These are phyloP conservation scores for Sitophilus oryzae DNA, from an alignment of 1,140 invertebrate species.

Conservation along the genomic window DNA sequence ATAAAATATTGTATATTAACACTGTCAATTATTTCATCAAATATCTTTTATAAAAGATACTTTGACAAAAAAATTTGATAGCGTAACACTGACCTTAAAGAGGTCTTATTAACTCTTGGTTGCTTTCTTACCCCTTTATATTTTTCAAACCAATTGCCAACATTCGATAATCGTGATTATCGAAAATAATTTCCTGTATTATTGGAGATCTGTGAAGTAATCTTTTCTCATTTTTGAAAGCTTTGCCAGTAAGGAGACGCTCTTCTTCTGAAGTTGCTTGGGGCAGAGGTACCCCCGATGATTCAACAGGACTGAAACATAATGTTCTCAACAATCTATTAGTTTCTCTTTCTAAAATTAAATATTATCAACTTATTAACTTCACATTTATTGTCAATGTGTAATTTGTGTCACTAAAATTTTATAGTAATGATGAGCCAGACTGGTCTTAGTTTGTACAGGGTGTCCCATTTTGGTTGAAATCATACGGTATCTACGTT, in stretches of 20 bases:
- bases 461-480: no score
- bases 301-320: constrained; percentile 51
- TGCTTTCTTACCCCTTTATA: constrained; percentile 34
- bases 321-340: constrained; percentile 55
- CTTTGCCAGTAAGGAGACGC: constrained; percentile 33
- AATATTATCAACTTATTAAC: constrained; percentile 1
- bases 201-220: constrained; percentile 36
- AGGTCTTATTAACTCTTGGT: no score
- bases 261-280: constrained; percentile 33
- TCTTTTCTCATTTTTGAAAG: constrained; percentile 34
- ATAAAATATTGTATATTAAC: no score
- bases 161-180: constrained; percentile 38
- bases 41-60: no score
- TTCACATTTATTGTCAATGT: neutral
- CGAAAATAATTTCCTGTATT: constrained; percentile 39
- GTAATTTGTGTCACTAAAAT: no score
- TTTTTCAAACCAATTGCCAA: constrained; percentile 36
- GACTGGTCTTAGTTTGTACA: no score
- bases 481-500: no score
- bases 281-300: constrained; percentile 28
- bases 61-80: no score
- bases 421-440: no score
- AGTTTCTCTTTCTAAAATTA: constrained; percentile 51
- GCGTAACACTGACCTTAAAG: no score
- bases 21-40: no score